Conservation (phyloP, 2,113 vertebrate genomes). For the Perca flavescens region DNA sequence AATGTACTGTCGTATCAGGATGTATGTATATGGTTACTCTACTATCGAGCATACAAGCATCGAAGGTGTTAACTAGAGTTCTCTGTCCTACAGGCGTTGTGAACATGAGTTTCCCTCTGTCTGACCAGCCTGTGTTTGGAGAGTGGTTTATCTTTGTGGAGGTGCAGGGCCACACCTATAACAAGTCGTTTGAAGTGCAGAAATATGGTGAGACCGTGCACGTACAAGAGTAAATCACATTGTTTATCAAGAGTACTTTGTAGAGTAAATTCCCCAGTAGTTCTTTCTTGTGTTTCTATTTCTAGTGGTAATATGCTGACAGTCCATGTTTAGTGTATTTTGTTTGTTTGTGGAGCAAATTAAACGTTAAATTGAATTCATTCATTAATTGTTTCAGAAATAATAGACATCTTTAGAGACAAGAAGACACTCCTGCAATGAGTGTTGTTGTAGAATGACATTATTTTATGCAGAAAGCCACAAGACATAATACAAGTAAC, state of each 20-base stretch:
- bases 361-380: neutral
- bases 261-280: neutral
- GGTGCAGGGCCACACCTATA: slow-evolving; percentile 91
- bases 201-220: slow-evolving; percentile 90
- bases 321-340: neutral
- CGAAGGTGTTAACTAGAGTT: slow-evolving; percentile 1
- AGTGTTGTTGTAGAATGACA: neutral
- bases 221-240: neutral
- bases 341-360: neutral
- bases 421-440: neutral
- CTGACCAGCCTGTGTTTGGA: slow-evolving; percentile 94
- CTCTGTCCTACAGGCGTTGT: slow-evolving; percentile 85
- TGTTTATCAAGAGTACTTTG: neutral
- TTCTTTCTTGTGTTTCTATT: neutral
- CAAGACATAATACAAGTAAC: neutral
- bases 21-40: neutral
- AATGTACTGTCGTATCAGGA: neutral
- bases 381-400: neutral
- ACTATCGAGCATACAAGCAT: neutral
- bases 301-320: neutral
- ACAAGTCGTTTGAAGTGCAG: slow-evolving; percentile 94
- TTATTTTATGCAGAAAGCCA: neutral
- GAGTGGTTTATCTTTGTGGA: slow-evolving; percentile 93
- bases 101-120: slow-evolving; percentile 93
- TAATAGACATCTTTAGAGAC: neutral